Percentiles rank a stretch among this genome's conserved stretches.
phyloP scores from a whole-genome alignment of 2,797 vertebrate genomes.

The Poeciliopsis infans region DNA sequence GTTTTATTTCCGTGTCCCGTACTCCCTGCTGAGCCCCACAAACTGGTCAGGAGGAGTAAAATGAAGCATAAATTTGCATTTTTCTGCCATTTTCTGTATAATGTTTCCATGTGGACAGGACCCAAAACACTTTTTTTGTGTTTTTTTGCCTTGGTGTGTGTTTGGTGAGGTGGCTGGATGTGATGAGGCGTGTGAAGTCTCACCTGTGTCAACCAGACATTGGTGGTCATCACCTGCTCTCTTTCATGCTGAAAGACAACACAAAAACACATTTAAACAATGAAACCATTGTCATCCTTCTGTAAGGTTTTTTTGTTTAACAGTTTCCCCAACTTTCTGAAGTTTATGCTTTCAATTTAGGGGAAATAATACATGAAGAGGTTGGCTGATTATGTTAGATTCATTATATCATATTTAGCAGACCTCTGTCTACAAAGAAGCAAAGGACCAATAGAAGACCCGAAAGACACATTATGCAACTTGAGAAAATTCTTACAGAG shows the following conservation, averaged over 20 bases:
- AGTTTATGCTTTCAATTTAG: neutral
- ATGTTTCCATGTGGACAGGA: neutral
- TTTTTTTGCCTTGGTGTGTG: neutral
- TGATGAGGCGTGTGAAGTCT: constrained; percentile 49
- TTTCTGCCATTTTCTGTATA: neutral
- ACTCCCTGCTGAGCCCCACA: neutral
- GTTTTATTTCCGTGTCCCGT: neutral
- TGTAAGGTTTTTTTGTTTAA: neutral
- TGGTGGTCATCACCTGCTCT: constrained; percentile 99
- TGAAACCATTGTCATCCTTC: neutral
- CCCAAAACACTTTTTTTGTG: neutral
- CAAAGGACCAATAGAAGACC: neutral
- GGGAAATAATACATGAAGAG: neutral
- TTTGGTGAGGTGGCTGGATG: neutral
- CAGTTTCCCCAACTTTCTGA: neutral
- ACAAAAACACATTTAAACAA: constrained; percentile 14
- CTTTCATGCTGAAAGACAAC: constrained; percentile 87
- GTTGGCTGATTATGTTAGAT: no score
- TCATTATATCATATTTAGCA: neutral
- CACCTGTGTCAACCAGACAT: constrained; percentile 98
- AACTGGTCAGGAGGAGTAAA: no score
- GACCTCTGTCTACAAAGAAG: neutral
- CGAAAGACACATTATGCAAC: neutral
- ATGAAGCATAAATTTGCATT: neutral
- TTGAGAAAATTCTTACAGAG: no score